A percentile compares a stretch with the other conserved stretches of the same genome.
Conservation (phyloP, 2,888 invertebrate genomes). For the Poecilobothrus nobilitatus region DNA sequence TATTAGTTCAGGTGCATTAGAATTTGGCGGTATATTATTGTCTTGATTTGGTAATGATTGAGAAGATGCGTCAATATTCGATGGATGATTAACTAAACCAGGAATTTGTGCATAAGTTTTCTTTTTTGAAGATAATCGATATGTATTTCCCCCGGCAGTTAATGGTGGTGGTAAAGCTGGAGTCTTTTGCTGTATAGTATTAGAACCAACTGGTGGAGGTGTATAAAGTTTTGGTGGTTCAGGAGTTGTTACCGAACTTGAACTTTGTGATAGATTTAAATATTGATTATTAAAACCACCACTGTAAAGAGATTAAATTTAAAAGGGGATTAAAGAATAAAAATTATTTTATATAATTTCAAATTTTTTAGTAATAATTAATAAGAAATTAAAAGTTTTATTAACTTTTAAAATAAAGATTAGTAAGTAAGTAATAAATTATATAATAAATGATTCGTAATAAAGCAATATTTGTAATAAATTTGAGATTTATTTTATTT, state of each 20-base stretch:
- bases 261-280: constrained; percentile 15
- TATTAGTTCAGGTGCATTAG: constrained; percentile 18
- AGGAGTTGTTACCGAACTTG: constrained; percentile 8
- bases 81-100: constrained; percentile 44
- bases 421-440: too few species aligned
- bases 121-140: constrained; percentile 59
- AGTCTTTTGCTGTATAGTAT: constrained; percentile 12
- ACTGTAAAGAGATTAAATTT: background rate
- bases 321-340: too few species aligned
- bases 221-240: constrained; percentile 40
- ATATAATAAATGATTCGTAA: too few species aligned
- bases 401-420: too few species aligned
- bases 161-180: constrained; percentile 18
- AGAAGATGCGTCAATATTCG: background rate
- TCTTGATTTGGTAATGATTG: background rate
- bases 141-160: constrained; percentile 44
- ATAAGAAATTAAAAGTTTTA: too few species aligned
- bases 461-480: too few species aligned
- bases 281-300: constrained; percentile 16
- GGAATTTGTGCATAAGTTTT: constrained; percentile 72
- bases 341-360: too few species aligned
- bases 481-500: too few species aligned
- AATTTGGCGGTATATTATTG: constrained; percentile 12
- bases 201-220: constrained; percentile 27
- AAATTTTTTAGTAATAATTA: too few species aligned